These are phyloP conservation scores for Chloroceryle amazona DNA, from an alignment of 2,797 vertebrate species.

Conservation along the genomic window DNA sequence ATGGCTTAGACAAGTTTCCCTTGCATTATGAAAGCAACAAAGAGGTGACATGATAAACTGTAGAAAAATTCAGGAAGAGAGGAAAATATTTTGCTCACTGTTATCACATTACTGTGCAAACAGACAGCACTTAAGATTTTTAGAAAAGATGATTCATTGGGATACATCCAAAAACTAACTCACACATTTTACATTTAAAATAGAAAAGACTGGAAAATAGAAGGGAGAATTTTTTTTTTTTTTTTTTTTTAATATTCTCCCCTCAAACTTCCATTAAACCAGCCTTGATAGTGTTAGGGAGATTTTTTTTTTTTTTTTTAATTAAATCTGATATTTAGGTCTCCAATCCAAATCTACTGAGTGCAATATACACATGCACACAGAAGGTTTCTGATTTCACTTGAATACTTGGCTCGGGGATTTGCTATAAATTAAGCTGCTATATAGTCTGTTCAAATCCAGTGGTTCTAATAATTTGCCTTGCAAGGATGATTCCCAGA, in stretches of 20 bases:
- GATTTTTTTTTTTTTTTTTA: neutral
- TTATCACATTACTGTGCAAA: constrained; percentile 65
- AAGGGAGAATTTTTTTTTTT: neutral
- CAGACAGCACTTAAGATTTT: constrained; percentile 69
- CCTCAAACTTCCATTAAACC: neutral
- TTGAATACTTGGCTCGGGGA: neutral
- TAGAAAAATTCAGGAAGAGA: constrained; percentile 53
- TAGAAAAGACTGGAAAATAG: constrained; percentile 29
- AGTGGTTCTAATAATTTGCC: neutral
- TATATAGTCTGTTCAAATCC: neutral
- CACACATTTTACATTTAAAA: constrained; percentile 65
- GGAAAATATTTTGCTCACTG: constrained; percentile 70
- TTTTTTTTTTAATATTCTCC: neutral
- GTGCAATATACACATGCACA: neutral
- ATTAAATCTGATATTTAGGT: neutral
- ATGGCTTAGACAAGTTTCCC: constrained; percentile 27
- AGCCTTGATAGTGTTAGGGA: neutral
- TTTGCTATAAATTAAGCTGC: neutral
- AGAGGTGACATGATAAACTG: constrained; percentile 71
- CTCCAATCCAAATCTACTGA: neutral
- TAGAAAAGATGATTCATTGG: constrained; percentile 67
- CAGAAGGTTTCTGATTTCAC: neutral
- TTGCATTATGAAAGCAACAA: constrained; percentile 57
- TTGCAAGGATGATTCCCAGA: neutral
- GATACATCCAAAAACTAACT: constrained; percentile 67